Evolutionary conservation across 2,888 invertebrate genomes (phyloP).

Genomic region (Polydrusus pterygomalis): DNA sequence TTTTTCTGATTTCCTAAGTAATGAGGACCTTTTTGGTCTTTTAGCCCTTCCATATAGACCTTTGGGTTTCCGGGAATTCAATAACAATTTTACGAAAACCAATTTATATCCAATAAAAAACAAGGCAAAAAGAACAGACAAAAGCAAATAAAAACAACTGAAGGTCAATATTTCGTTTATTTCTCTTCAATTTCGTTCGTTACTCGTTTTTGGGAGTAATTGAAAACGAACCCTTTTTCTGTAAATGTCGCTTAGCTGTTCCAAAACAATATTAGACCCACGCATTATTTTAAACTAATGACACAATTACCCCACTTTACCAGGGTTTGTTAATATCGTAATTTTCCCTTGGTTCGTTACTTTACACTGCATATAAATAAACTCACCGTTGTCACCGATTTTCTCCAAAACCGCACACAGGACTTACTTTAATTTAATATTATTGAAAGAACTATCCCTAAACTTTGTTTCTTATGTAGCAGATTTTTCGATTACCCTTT

Average conservation of each 20-base stretch:
- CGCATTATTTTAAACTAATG: background rate
- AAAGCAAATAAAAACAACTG: constrained; percentile 21
- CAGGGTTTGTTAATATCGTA: no score
- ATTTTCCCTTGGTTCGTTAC: no score
- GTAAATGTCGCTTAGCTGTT: background rate
- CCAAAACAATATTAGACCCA: constrained; percentile 2
- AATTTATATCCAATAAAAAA: constrained; percentile 24
- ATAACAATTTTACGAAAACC: constrained; percentile 17
- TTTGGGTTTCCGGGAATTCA: constrained; percentile 8
- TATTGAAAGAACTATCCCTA: no score
- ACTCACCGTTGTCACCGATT: no score
- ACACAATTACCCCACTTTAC: background rate
- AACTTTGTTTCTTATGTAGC: no score
- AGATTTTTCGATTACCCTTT: no score
- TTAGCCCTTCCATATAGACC: background rate
- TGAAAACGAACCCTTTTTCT: constrained; percentile 4
- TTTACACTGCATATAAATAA: no score
- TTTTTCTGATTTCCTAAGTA: constrained; percentile 1
- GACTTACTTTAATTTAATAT: no score
- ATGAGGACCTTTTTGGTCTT: constrained; percentile 5
- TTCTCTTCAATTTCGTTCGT: constrained; percentile 6
- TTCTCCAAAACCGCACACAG: no score
- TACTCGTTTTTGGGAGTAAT: background rate
- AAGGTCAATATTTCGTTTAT: constrained; percentile 24
- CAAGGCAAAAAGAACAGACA: constrained; percentile 11